These are phyloP conservation scores for Siniperca undulata DNA, from an alignment of 2,797 vertebrate genomes.

Conservation along the genomic window DNA sequence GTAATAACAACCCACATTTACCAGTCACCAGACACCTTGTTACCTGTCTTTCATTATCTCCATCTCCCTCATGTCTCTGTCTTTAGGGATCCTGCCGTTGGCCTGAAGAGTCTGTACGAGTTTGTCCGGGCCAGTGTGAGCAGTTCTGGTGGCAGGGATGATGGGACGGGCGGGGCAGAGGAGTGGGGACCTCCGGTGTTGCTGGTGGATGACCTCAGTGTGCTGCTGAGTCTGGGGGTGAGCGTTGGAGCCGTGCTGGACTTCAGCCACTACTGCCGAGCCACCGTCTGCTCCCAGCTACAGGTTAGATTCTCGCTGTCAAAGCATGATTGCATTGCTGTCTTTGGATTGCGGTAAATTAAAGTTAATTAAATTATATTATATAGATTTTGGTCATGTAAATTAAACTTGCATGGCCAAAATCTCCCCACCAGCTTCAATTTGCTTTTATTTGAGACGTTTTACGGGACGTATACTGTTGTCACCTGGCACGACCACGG, in stretches of 20 bases:
- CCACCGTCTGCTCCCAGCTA: conserved; percentile 84
- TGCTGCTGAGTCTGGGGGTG: conserved; percentile 91
- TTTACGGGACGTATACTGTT: not conserved
- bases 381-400: too few species aligned
- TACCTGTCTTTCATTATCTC: not conserved
- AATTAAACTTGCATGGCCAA: not conserved
- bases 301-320: conserved; percentile 79
- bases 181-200: conserved; percentile 86
- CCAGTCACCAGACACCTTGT: not conserved
- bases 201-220: conserved; percentile 91
- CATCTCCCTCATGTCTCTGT: not conserved
- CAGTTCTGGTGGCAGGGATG: not conserved
- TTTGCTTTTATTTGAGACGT: not conserved
- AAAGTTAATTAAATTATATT: not conserved
- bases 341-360: not conserved
- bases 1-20: not conserved
- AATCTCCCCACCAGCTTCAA: too few species aligned
- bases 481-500: not conserved
- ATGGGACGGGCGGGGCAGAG: accelerated
- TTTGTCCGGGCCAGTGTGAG: conserved; percentile 81
- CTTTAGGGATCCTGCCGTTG: conserved; percentile 80
- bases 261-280: conserved; percentile 94
- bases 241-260: conserved; percentile 84
- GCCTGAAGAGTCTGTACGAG: conserved; percentile 85
- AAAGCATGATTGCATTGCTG: too few species aligned